Percentiles rank a stretch among this genome's conserved stretches.
Evolutionary conservation across 2,113 vertebrate species (phyloP).

Genomic region (Nyctibius bracteatus): DNA sequence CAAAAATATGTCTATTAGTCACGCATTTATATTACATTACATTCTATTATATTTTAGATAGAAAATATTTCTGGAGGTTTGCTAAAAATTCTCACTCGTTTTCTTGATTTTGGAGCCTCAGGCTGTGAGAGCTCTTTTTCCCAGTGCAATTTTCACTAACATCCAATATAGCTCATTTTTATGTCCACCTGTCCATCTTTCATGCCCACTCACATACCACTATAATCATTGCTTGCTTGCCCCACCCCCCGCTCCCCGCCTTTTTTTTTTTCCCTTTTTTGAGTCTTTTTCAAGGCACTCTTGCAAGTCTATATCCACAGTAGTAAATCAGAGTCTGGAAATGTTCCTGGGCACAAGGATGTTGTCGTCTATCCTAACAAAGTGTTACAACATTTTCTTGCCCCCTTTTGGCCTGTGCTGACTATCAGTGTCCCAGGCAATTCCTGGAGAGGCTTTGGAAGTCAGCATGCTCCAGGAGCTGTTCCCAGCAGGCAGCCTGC

Average conservation of each 20-base stretch:
- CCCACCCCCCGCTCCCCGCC: too few species aligned
- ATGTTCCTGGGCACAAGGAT: neutral
- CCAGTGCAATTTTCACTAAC: neutral
- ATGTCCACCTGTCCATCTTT: neutral
- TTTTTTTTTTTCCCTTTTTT: neutral
- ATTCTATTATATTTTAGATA: neutral
- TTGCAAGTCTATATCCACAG: neutral
- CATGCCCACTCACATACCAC: neutral
- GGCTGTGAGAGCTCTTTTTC: neutral
- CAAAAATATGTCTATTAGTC: neutral
- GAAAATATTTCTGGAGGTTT: neutral
- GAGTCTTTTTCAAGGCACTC: neutral
- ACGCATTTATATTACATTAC: neutral
- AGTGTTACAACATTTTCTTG: neutral
- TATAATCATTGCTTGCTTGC: neutral
- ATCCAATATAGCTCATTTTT: neutral
- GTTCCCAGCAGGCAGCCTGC: conserved; percentile 45
- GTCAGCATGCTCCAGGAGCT: conserved; percentile 5
- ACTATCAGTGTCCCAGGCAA: conserved; percentile 10
- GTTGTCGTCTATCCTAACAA: neutral
- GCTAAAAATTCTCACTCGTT: neutral
- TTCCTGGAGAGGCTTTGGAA: conserved; percentile 45
- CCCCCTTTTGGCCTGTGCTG: neutral
- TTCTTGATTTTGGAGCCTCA: neutral
- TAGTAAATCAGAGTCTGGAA: neutral